Conservation (phyloP, 2,888 invertebrate species). For the Ornithoptera alexandrae region DNA sequence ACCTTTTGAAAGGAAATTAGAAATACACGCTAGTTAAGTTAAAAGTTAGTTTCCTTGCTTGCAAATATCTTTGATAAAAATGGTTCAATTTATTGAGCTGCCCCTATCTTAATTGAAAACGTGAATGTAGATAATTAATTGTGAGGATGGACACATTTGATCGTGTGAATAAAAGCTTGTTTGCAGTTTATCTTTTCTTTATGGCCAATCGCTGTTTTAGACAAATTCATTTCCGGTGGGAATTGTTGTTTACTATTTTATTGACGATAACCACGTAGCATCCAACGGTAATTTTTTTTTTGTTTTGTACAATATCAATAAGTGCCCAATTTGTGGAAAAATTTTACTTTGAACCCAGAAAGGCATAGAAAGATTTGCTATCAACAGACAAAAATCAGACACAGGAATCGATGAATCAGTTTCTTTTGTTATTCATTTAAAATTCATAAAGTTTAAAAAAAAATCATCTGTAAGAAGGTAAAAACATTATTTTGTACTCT, state of each 20-base stretch:
- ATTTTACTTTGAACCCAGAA: too few relatives aligned
- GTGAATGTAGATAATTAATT: slow-evolving; percentile 45
- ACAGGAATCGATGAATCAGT: not conserved
- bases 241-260: slow-evolving; percentile 36
- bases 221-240: slow-evolving; percentile 60
- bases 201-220: slow-evolving; percentile 48
- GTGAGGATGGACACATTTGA: slow-evolving; percentile 49
- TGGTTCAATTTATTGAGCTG: slow-evolving; percentile 46
- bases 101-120: slow-evolving; percentile 67
- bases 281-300: not conserved
- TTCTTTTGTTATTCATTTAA: too few relatives aligned
- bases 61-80: slow-evolving; percentile 49
- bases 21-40: slow-evolving; percentile 41
- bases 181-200: slow-evolving; percentile 61
- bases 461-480: too few relatives aligned
- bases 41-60: slow-evolving; percentile 52
- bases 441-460: too few relatives aligned
- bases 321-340: not conserved
- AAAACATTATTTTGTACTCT: too few relatives aligned
- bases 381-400: not conserved
- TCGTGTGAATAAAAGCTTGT: slow-evolving; percentile 55
- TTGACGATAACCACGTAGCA: slow-evolving; percentile 10
- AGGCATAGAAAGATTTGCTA: too few relatives aligned
- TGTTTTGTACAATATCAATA: not conserved
- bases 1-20: slow-evolving; percentile 44